Evolutionary conservation across 2,113 vertebrate genomes (phyloP).

Genomic region (Girardinichthys multiradiatus): DNA sequence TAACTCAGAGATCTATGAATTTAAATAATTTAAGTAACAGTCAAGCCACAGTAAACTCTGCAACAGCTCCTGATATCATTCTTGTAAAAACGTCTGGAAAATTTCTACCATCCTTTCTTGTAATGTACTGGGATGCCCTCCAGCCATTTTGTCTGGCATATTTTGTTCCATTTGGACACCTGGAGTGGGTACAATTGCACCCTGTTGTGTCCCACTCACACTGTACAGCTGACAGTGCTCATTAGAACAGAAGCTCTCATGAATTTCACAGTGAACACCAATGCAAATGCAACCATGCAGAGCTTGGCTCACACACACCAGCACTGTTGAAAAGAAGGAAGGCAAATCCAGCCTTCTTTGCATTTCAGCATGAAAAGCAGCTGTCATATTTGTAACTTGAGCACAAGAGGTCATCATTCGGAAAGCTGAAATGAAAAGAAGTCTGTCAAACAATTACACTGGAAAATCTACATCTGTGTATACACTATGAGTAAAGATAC

Average conservation of each 20-base stretch:
- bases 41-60: neutral
- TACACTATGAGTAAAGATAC: neutral
- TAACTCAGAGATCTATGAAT: neutral
- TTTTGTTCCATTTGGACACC: constrained; percentile 47
- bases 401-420: constrained; percentile 40
- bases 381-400: constrained; percentile 30
- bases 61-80: neutral
- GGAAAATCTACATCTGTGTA: neutral
- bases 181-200: constrained; percentile 18
- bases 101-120: constrained; percentile 56
- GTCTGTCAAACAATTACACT: neutral
- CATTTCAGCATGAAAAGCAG: constrained; percentile 13
- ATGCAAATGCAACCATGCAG: constrained; percentile 42
- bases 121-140: constrained; percentile 42
- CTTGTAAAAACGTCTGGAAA: constrained; percentile 27
- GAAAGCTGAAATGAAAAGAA: neutral
- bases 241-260: constrained; percentile 46
- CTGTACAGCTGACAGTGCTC: constrained; percentile 48
- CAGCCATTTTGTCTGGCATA: constrained; percentile 48
- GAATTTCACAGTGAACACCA: constrained; percentile 38
- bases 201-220: constrained; percentile 41
- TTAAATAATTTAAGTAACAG: neutral
- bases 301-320: constrained; percentile 19
- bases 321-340: constrained; percentile 21
- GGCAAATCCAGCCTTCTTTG: constrained; percentile 37